Evolutionary conservation across 1,140 invertebrate species (phyloP).

Genomic region (Trinorchestia longiramus): DNA sequence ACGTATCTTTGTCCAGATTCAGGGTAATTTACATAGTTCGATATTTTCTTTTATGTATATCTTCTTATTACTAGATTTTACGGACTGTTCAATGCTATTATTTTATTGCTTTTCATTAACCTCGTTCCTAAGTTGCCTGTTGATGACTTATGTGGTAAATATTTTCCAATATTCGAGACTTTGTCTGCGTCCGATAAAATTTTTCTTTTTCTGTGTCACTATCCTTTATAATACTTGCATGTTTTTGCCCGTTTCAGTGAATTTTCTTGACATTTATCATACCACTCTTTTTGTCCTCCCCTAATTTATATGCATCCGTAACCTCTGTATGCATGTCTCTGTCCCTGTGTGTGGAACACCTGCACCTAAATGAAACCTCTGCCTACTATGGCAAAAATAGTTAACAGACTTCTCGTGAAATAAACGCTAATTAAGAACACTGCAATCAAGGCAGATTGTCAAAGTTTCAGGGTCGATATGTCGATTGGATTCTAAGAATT

Average conservation of each 20-base stretch:
- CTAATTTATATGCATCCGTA: neutral
- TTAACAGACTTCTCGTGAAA: neutral
- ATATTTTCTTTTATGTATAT: too few relatives aligned
- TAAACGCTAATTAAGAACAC: neutral
- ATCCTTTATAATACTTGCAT: neutral
- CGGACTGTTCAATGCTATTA: too few relatives aligned
- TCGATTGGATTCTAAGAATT: neutral
- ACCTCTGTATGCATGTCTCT: neutral
- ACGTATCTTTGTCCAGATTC: too few relatives aligned
- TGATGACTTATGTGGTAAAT: neutral
- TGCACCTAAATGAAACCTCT: neutral
- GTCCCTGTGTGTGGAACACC: neutral
- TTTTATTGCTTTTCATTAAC: too few relatives aligned
- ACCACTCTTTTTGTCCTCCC: neutral
- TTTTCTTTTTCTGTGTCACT: neutral
- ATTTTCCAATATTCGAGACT: neutral
- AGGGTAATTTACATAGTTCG: too few relatives aligned
- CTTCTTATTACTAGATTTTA: too few relatives aligned
- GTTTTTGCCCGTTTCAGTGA: neutral
- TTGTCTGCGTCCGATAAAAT: neutral
- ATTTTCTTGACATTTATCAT: neutral
- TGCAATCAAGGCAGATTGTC: neutral
- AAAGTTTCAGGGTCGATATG: neutral
- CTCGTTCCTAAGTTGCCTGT: too few relatives aligned
- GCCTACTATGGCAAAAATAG: neutral